Percentiles rank a stretch among this genome's conserved stretches.
Conservation (phyloP, 2,888 invertebrate genomes). For the Neoitamus cyanurus region DNA sequence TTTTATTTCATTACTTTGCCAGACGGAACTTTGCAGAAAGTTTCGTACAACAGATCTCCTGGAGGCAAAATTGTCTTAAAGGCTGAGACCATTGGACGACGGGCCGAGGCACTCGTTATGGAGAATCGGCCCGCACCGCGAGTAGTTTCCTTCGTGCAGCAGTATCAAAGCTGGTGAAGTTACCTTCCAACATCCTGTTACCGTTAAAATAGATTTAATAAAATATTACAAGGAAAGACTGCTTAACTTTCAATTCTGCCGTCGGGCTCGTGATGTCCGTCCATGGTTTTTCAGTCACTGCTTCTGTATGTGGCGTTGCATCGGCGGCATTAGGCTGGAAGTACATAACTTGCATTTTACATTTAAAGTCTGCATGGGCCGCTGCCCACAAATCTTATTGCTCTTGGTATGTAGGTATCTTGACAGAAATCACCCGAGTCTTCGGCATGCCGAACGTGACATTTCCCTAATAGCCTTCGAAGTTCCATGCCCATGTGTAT, state of each 20-base stretch:
- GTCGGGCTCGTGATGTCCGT: not conserved
- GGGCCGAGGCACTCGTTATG: not conserved
- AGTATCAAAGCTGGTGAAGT: conserved; percentile 32
- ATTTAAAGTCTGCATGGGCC: not conserved
- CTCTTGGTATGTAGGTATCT: not conserved
- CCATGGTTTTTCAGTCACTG: not conserved
- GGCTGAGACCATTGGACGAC: not conserved
- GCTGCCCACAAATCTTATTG: not conserved
- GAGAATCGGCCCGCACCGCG: not conserved
- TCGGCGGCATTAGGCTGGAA: not conserved
- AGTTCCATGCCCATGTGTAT: not conserved
- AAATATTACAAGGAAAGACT: not conserved
- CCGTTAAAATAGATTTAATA: not conserved
- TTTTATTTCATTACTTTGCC: conserved; percentile 26
- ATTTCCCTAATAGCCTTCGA: conserved; percentile 25
- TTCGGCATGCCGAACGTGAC: conserved; percentile 20
- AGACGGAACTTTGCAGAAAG: conserved; percentile 19
- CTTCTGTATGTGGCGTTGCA: not conserved
- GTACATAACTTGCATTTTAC: not conserved
- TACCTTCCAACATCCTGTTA: not conserved
- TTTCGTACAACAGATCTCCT: not conserved
- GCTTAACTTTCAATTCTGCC: not conserved
- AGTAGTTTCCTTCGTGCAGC: conserved; percentile 23
- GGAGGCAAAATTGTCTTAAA: conserved; percentile 1
- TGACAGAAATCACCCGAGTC: not conserved